Percentiles rank a stretch among this genome's conserved stretches.
These are phyloP conservation scores for Cydia splendana DNA, from an alignment of 1,140 invertebrate genomes.

Conservation along the genomic window DNA sequence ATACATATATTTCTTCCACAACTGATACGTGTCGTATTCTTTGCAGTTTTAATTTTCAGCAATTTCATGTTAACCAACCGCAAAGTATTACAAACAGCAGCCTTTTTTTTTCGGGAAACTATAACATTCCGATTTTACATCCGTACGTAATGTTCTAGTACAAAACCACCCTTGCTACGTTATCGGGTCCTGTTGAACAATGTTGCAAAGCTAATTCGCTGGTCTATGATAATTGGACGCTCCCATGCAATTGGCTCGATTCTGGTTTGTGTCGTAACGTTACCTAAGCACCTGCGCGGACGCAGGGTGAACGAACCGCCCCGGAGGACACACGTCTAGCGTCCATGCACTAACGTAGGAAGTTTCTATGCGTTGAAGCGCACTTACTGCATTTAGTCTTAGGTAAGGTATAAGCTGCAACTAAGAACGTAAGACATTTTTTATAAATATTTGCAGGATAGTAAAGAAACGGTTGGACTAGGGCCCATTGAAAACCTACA, in stretches of 20 bases:
- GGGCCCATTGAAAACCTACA: too few species aligned
- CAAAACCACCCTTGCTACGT: background rate
- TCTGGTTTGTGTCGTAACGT: constrained; percentile 15
- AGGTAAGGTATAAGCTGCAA: background rate
- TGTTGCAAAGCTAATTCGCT: background rate
- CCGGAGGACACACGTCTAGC: constrained; percentile 3
- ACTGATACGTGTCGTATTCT: too few species aligned
- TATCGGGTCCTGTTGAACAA: background rate
- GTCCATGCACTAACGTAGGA: background rate
- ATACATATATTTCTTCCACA: too few species aligned
- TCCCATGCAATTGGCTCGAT: constrained; percentile 3
- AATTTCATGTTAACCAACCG: too few species aligned
- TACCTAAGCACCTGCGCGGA: constrained; percentile 10
- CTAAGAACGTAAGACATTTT: background rate
- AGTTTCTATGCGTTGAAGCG: background rate
- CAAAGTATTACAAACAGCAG: too few species aligned
- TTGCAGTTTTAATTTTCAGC: too few species aligned
- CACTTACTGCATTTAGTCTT: background rate
- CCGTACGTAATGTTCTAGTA: background rate
- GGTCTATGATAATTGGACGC: constrained; percentile 8
- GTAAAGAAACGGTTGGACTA: background rate
- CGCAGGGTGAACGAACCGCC: constrained; percentile 17
- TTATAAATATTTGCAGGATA: background rate
- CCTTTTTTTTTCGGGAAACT: too few species aligned
- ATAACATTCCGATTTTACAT: too few species aligned